Evolutionary conservation across 2,888 invertebrate genomes (phyloP).

Genomic region (Drosophila subquinaria): DNA sequence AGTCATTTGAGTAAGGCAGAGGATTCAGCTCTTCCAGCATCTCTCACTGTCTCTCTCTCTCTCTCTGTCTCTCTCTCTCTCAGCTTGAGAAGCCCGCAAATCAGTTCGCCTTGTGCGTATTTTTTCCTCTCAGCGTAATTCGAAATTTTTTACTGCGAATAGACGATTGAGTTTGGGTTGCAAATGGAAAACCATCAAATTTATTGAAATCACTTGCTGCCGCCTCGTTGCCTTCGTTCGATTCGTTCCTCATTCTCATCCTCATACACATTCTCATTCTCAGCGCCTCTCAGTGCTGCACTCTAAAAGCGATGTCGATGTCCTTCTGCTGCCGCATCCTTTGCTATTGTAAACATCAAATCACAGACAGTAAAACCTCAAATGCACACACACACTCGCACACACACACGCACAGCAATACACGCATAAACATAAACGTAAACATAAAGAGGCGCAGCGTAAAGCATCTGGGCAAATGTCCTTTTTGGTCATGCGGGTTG

Average conservation of each 20-base stretch:
- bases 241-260: constrained; percentile 33
- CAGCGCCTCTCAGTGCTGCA: constrained; percentile 30
- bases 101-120: constrained; percentile 31
- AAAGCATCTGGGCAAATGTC: constrained; percentile 64
- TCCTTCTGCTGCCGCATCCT: constrained; percentile 65
- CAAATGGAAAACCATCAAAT: constrained; percentile 85
- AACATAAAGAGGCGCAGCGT: constrained; percentile 69
- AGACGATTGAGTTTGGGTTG: constrained; percentile 82
- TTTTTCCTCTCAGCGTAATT: constrained; percentile 67
- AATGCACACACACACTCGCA: constrained; percentile 18
- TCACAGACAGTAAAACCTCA: constrained; percentile 77
- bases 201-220: constrained; percentile 85
- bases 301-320: constrained; percentile 42
- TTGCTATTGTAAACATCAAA: constrained; percentile 79
- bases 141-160: constrained; percentile 80
- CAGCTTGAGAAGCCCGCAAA: constrained; percentile 18
- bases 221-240: constrained; percentile 42
- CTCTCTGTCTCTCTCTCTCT: background rate
- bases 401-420: constrained; percentile 14
- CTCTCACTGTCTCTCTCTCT: background rate
- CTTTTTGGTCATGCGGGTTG: constrained; percentile 68
- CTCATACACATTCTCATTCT: constrained; percentile 10
- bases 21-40: constrained; percentile 12
- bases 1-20: constrained; percentile 75
- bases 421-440: constrained; percentile 72